Evolutionary conservation across 1,140 invertebrate genomes (phyloP).

Genomic region (Saccostrea glomerata): DNA sequence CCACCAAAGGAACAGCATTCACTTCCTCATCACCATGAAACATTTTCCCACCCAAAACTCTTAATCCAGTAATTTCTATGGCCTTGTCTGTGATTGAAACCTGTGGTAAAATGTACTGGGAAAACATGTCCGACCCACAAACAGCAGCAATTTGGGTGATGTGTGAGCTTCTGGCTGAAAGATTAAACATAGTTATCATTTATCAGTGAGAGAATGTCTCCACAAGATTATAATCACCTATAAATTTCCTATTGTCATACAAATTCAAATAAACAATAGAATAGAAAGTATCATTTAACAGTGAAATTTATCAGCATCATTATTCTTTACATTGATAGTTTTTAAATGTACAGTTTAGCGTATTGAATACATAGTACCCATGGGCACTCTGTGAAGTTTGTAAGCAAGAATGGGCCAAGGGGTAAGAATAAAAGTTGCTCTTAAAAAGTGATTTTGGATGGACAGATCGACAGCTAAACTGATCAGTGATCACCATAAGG

Average conservation of each 20-base stretch:
- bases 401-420: too few relatives aligned
- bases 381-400: too few relatives aligned
- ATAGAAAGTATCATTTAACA: not conserved
- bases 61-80: slow-evolving; percentile 3
- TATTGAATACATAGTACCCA: too few relatives aligned
- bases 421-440: too few relatives aligned
- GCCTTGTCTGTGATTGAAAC: slow-evolving; percentile 26
- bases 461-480: too few relatives aligned
- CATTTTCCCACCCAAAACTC: slow-evolving; percentile 32
- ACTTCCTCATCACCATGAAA: slow-evolving; percentile 30
- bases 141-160: slow-evolving; percentile 36
- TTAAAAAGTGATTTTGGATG: too few relatives aligned
- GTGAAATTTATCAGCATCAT: too few relatives aligned
- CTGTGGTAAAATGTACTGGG: slow-evolving; percentile 31
- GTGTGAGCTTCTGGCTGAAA: slow-evolving; percentile 3
- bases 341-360: too few relatives aligned
- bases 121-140: slow-evolving; percentile 20
- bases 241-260: not conserved
- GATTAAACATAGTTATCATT: not conserved
- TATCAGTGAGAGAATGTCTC: not conserved
- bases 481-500: too few relatives aligned
- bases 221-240: not conserved
- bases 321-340: too few relatives aligned
- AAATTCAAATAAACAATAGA: not conserved
- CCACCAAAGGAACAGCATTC: too few relatives aligned